Percentiles rank a stretch among this genome's conserved stretches.
Evolutionary conservation across 2,797 vertebrate species (phyloP).

Genomic region (Acrossocheilus fasciatus): DNA sequence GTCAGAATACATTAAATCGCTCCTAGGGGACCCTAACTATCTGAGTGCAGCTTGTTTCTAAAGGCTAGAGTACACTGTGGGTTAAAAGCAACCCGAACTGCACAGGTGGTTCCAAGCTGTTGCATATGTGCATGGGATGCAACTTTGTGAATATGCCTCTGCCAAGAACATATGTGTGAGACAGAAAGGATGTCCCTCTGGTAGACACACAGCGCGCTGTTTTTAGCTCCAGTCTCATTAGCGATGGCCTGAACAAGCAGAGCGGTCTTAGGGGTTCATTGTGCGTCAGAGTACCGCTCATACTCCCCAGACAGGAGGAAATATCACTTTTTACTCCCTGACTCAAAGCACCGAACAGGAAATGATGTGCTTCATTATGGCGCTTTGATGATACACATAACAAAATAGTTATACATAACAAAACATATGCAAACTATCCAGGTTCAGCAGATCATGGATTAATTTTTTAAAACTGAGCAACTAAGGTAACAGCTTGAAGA

Average conservation of each 20-base stretch:
- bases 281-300: conserved; percentile 51
- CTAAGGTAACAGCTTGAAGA: neutral
- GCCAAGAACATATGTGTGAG: conserved; percentile 23
- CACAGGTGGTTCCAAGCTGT: conserved; percentile 19
- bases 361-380: conserved; percentile 13
- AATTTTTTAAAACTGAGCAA: neutral
- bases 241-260: conserved; percentile 61
- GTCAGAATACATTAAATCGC: neutral
- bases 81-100: neutral
- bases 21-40: neutral
- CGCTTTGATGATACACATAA: conserved; percentile 17
- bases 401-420: neutral
- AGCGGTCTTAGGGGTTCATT: conserved; percentile 56
- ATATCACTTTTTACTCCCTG: conserved; percentile 15
- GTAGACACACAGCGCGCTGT: conserved; percentile 64
- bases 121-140: conserved; percentile 19
- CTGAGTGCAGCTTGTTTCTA: neutral
- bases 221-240: conserved; percentile 73
- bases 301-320: conserved; percentile 43
- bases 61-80: neutral
- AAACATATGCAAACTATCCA: neutral
- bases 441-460: neutral
- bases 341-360: conserved; percentile 9
- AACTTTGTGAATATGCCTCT: conserved; percentile 29
- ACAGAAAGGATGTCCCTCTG: conserved; percentile 44